Base-by-base conservation (phyloP, 1,140 invertebrate species). In the Drosophila neocordata region DNA sequence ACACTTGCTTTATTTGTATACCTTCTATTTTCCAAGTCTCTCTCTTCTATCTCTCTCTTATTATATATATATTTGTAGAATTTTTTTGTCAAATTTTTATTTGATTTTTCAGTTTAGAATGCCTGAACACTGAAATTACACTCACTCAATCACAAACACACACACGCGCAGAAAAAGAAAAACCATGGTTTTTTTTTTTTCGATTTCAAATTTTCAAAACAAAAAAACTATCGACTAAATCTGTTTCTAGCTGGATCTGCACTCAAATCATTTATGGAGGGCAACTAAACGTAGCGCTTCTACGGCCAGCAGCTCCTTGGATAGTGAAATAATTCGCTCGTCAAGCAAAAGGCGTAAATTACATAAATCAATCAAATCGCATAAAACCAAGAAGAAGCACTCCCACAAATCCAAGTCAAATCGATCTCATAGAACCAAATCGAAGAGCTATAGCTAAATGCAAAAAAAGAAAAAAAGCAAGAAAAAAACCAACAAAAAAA, bases 191-290 rank as follows among this genome's bases (percentile, higher is more conserved):
- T n/a, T 35, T 41, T 15, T 12, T 35, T 35, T 35, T 12, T 35
- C 8, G 31, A 35, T 35, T 12, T 35, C 11, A 12, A 37, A 37
- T 18, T 44, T 0, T 5, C 41, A n/a, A 65, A 62, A 65, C 73
- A 56, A 77, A 48, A 53, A 63, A 64, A 22, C 27, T 15, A 53
- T 9, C 18, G 15, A 65, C 79, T 76, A 82, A 88, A 85, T 85
- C 78, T 87, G 75, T 88, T 88, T 88, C 83, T 88, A 88, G 83
- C 83, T 88, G 83, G 83, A 88, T 56, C 75, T 64, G 69, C 76
- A 69, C 64, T 79, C 79, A 88, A 88, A 68, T 68, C 78, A 27
- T 88, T 31, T 53, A 88, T 83, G 84, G 83, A 88, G 67, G 76
- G 79, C 55, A 82, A 88, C 66, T 87, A 87, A 87, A 79, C 83